phyloP scores from a whole-genome alignment of 2,113 vertebrate species.

The Grallaria varia region DNA sequence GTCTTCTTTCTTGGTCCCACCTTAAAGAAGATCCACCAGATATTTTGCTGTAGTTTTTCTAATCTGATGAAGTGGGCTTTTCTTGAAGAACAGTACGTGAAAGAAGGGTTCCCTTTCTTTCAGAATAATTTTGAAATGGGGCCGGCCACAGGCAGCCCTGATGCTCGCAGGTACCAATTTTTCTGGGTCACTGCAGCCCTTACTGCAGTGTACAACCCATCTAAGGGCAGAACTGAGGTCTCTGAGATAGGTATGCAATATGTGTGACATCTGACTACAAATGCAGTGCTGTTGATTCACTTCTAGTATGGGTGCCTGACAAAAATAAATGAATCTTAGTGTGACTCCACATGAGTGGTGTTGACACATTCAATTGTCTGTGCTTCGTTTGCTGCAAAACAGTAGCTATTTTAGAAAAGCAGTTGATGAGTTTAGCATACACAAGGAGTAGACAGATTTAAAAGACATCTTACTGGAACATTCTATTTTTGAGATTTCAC shows the following conservation, averaged over 20 bases:
- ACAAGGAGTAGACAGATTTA: constrained; percentile 62
- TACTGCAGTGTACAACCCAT: background rate
- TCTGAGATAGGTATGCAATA: background rate
- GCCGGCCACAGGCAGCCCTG: background rate
- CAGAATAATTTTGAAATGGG: background rate
- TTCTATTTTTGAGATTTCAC: constrained; percentile 66
- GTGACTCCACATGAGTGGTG: constrained; percentile 43
- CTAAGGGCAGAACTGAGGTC: background rate
- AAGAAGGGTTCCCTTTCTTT: background rate
- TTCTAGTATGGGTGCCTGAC: constrained; percentile 50
- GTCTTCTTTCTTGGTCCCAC: background rate
- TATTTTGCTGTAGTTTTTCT: background rate
- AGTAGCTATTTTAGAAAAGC: constrained; percentile 68
- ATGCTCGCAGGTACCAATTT: background rate
- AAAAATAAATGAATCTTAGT: constrained; percentile 53
- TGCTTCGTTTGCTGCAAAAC: constrained; percentile 62
- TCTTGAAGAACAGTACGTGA: background rate
- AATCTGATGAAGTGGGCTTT: background rate
- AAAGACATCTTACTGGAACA: constrained; percentile 60
- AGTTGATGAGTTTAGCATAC: constrained; percentile 62
- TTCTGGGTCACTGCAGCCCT: background rate
- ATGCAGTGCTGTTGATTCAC: constrained; percentile 35
- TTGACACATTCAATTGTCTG: constrained; percentile 68
- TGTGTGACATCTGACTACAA: background rate
- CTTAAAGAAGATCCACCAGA: background rate